A percentile compares a stretch with the other conserved stretches of the same genome.
Conservation (phyloP, 2,888 invertebrate genomes). For the Hypolimnas misippus region DNA sequence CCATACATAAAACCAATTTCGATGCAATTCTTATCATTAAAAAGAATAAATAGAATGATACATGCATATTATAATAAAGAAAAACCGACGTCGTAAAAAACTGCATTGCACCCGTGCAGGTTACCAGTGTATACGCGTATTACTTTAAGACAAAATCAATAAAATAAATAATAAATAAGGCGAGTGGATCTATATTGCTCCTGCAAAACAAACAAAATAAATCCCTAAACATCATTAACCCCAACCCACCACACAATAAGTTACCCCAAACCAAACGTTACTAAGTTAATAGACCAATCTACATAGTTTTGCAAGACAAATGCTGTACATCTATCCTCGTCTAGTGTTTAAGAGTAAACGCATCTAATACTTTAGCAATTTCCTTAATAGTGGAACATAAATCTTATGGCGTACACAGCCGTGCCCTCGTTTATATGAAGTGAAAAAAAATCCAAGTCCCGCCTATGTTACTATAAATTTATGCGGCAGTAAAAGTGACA, state of each 20-base stretch:
- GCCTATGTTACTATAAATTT: neutral
- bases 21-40: too few relatives aligned
- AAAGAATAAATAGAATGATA: too few relatives aligned
- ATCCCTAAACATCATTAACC: neutral
- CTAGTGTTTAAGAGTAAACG: conserved; percentile 25
- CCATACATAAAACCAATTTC: too few relatives aligned
- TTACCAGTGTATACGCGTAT: too few relatives aligned
- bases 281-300: neutral
- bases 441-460: neutral
- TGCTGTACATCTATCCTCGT: conserved; percentile 2
- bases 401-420: conserved; percentile 2
- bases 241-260: neutral
- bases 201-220: neutral
- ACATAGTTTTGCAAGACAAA: conserved; percentile 14
- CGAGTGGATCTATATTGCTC: neutral
- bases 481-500: neutral
- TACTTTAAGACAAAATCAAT: too few relatives aligned
- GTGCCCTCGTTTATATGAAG: neutral
- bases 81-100: too few relatives aligned
- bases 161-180: neutral
- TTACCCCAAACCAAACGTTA: neutral
- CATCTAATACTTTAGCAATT: conserved; percentile 26
- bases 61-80: too few relatives aligned
- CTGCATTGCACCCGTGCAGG: too few relatives aligned
- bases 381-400: conserved; percentile 16